Evolutionary conservation across 2,888 invertebrate species (phyloP).

Genomic region (Orthonevra nobilis): DNA sequence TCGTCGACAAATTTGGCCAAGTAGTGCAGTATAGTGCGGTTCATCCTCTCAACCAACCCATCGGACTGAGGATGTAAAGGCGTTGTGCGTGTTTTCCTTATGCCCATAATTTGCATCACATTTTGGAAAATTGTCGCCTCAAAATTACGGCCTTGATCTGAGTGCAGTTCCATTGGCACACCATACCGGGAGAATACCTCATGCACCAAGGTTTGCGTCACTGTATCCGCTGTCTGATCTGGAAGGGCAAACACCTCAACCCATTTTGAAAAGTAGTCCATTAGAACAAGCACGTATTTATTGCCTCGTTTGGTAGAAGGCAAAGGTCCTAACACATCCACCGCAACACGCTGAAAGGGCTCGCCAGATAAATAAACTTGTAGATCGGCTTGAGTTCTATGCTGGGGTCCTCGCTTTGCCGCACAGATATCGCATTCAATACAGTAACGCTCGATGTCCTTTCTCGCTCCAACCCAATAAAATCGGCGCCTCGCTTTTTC

Average conservation of each 20-base stretch:
- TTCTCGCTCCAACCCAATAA: neutral
- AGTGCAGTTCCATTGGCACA: neutral
- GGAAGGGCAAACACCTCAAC: constrained; percentile 1
- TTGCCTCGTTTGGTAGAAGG: neutral
- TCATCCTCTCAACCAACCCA: constrained; percentile 6
- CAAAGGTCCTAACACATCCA: constrained; percentile 2
- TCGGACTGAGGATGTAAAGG: constrained; percentile 14
- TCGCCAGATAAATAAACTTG: neutral
- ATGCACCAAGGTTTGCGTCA: neutral
- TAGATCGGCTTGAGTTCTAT: neutral
- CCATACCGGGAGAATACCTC: constrained; percentile 1
- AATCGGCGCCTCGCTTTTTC: neutral
- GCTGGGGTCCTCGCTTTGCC: neutral
- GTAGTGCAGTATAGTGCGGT: neutral
- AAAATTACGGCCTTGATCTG: neutral
- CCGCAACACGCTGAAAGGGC: constrained; percentile 6
- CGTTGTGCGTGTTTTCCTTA: neutral
- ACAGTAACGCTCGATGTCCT: neutral
- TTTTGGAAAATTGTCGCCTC: neutral
- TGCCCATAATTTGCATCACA: neutral
- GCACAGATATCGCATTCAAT: constrained; percentile 1
- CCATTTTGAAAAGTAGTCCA: constrained; percentile 55
- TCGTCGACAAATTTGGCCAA: neutral
- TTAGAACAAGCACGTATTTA: constrained; percentile 23
- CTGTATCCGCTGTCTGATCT: neutral